Evolutionary conservation across 2,888 invertebrate species (phyloP), one percentile per base, ranked within the genome.

Genomic region (Podotricha telesiphe): DNA sequence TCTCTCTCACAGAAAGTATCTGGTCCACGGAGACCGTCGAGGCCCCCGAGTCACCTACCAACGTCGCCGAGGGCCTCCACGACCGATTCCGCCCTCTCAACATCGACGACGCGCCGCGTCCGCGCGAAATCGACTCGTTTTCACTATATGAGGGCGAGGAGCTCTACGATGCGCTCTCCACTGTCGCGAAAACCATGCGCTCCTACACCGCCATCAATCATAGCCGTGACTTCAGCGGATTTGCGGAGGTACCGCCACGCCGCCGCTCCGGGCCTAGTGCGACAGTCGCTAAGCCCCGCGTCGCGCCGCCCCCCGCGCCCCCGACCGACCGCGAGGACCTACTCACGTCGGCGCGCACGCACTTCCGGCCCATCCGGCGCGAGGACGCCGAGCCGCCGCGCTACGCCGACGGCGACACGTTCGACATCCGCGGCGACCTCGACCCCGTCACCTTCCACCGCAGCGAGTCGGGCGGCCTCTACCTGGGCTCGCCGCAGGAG

Each of bases 281-380:
- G 66, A 72, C 62, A 56, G 75, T 64, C 56, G 70, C 65, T 67
- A 59, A 69, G 73, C 86, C 74, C 86, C 86, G 19, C 93, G 94
- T 67, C 76, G 68, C 74, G 45, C 75, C 64, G 48, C 71, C 65
- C 68, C 55, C 68, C 42, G 66, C 72, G 37, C 79, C 71, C 73
- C 86, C 42, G 94, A 1, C 95, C 74, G 87, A 86, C n/a, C 94
- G 94, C 76, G 96, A 96, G 81, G 96, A 97, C 86, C 88, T 97
- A 76, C 93, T 97, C 72, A 96, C 96, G 19, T 96, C 97, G 8
- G 94, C 95, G 74, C 95, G 95, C 74, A 97, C 97, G 69, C 97
- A 98, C 89, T 97, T 98, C 91, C 95, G 95, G 75, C 97, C 97
- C 17, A 97, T 97, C 77, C 94, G 95, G 77, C 94, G 94, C 78